Evolutionary conservation across 2,797 vertebrate species (phyloP).

Genomic region (Micropoecilia bifurca): DNA sequence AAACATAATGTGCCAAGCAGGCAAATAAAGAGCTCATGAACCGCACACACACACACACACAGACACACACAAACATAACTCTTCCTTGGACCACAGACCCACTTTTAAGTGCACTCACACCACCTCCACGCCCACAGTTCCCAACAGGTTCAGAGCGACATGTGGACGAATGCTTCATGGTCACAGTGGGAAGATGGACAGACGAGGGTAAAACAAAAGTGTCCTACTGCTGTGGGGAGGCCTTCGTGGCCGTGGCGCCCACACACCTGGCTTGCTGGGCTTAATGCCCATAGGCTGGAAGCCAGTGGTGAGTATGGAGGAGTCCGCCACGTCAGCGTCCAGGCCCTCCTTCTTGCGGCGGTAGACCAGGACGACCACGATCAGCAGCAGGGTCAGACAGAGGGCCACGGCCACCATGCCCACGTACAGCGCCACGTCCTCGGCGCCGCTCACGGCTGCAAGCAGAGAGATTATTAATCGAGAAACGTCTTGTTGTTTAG

Average conservation of each 20-base stretch:
- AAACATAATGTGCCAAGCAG: slow-evolving; percentile 69
- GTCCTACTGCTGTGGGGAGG: slow-evolving; percentile 84
- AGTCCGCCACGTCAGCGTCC: slow-evolving; percentile 95
- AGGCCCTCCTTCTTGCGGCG: slow-evolving; percentile 94
- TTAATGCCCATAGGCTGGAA: slow-evolving; percentile 99
- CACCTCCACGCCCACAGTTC: slow-evolving; percentile 48
- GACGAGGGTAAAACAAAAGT: slow-evolving; percentile 74
- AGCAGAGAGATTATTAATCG: slow-evolving; percentile 20
- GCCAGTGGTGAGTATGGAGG: slow-evolving; percentile 97
- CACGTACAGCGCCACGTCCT: slow-evolving; percentile 95
- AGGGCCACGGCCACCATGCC: slow-evolving; percentile 93
- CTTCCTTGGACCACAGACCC: slow-evolving; percentile 43
- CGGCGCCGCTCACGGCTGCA: slow-evolving; percentile 86
- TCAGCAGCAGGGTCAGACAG: slow-evolving; percentile 92
- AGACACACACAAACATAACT: slow-evolving; percentile 18
- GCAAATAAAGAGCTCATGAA: slow-evolving; percentile 60
- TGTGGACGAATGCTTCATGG: slow-evolving; percentile 60
- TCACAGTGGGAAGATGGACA: slow-evolving; percentile 58
- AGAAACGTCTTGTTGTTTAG: background rate
- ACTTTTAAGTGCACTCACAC: slow-evolving; percentile 52
- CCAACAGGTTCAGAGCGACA: slow-evolving; percentile 53
- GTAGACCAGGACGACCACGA: slow-evolving; percentile 92
- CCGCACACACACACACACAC: slow-evolving; percentile 7
- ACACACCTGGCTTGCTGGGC: slow-evolving; percentile 97
- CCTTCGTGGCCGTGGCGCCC: slow-evolving; percentile 76